Evolutionary conservation across 64 coral and sea anemone species (phyloP).

Genomic region (Stichodactyla helianthus): DNA sequence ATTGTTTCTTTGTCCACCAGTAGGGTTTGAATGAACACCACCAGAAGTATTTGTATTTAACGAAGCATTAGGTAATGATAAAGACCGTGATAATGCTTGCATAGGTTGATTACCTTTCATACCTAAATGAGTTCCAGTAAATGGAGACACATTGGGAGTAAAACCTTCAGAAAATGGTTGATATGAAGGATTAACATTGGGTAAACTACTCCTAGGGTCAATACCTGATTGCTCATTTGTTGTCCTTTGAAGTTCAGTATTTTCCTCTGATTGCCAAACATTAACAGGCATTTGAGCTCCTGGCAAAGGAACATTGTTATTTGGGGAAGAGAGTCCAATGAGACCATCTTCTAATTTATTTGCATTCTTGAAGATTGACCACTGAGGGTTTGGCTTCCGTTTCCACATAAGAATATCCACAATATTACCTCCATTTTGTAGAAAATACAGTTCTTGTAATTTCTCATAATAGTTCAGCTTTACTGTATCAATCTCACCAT

Average conservation of each 20-base stretch:
- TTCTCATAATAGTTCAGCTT: slow-evolving; percentile 82
- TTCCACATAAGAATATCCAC: slow-evolving; percentile 87
- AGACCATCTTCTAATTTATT: slow-evolving; percentile 84
- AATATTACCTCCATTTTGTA: slow-evolving; percentile 86
- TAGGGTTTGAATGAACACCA: background rate
- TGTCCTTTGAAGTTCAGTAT: background rate
- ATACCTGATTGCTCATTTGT: slow-evolving; percentile 69
- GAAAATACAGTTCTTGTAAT: slow-evolving; percentile 94
- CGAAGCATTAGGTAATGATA: slow-evolving; percentile 68
- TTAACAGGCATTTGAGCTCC: background rate
- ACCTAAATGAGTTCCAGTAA: slow-evolving; percentile 74
- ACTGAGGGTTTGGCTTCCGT: slow-evolving; percentile 68
- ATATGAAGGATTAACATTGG: slow-evolving; percentile 56
- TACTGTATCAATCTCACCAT: slow-evolving; percentile 71
- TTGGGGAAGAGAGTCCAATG: slow-evolving; percentile 11
- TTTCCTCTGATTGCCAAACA: background rate
- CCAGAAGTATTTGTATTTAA: background rate
- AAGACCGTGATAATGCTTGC: slow-evolving; percentile 65
- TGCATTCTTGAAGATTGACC: slow-evolving; percentile 50
- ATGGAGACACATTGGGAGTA: slow-evolving; percentile 89
- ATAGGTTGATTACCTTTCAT: slow-evolving; percentile 36
- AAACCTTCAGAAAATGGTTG: slow-evolving; percentile 69
- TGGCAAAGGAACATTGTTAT: background rate
- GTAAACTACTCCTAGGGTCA: slow-evolving; percentile 39
- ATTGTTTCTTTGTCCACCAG: background rate